Base-by-base conservation (phyloP, 2,113 vertebrate species). In the Nerophis lumbriciformis region DNA sequence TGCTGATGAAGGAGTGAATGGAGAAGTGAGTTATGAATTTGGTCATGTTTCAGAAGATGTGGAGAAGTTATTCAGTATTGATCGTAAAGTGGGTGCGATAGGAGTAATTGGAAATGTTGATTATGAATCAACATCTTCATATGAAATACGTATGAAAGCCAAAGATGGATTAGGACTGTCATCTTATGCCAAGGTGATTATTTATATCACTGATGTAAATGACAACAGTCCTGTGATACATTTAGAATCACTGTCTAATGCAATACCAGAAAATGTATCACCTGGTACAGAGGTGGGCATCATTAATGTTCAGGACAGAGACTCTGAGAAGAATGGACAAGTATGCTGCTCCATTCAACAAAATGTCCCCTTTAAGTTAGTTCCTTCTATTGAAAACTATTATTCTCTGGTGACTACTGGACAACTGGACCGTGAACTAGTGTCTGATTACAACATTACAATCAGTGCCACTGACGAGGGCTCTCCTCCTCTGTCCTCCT, bases 101-200 rank as follows among this genome's bases (percentile, higher is more conserved):
- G 59, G 52, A 59, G 76, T 83, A 28, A 85, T 52, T 35, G 80
- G 79, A 2, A 8, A 19, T 12, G 63, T 92, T 42, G 92, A 94
- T 16, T 92, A 83, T 79, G 92, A 93, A 75, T 52, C 75, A 0
- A 63, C 37, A 11, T 52, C 53, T 7, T 69, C 72, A 37, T 91
- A 87, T 83, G 91, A 94, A 71, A 66, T 93, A 61, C 83, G 84
- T 5, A 47, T 93, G 1, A 85, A 91, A 80, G 91, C 88, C 5
- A 84, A 83, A 50, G 93, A 94, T 81, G 71, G 76, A 0, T 70
- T 89, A 28, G 88, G 50, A 19, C 50, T 90, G 4, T 71, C 68
- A 0, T 87, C 88, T 8, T 79, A 83, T 78, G 75, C 86, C 2
- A 90, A 83, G 45, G 77, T 92, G 6, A 21, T 90, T 4, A 68